These are phyloP conservation scores for Limanda limanda DNA, from an alignment of 2,113 vertebrate species.

Conservation along the genomic window DNA sequence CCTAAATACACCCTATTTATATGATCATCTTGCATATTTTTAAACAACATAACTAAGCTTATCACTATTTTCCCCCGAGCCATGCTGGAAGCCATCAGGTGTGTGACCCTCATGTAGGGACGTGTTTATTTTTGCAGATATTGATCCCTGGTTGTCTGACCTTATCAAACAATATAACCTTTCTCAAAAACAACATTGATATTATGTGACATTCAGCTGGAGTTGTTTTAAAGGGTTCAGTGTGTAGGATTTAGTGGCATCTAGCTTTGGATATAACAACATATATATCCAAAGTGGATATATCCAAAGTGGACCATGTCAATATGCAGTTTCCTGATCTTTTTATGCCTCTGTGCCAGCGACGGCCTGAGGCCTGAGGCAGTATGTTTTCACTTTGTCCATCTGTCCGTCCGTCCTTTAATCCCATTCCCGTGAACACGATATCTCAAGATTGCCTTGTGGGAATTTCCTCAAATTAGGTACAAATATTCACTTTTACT, in stretches of 20 bases:
- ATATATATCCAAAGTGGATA: too few species aligned
- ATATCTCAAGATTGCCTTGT: too few species aligned
- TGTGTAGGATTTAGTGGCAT: not conserved
- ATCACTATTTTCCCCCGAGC: not conserved
- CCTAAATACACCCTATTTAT: too few species aligned
- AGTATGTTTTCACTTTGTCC: too few species aligned
- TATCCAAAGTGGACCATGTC: not conserved
- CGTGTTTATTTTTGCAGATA: conserved; percentile 5
- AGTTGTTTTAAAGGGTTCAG: not conserved
- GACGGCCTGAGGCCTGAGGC: too few species aligned
- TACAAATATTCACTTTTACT: too few species aligned
- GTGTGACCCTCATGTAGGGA: not conserved
- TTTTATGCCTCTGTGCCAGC: not conserved
- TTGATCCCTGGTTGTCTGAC: conserved; percentile 26
- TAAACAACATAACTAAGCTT: not conserved
- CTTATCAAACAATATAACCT: not conserved
- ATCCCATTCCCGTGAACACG: too few species aligned
- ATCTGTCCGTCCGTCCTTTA: too few species aligned
- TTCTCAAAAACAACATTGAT: not conserved
- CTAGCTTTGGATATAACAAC: not conserved
- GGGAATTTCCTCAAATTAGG: too few species aligned
- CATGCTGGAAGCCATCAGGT: not conserved
- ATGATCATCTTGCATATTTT: too few species aligned
- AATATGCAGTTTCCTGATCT: not conserved
- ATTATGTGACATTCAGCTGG: not conserved